Conservation (phyloP, 2,113 vertebrate species). For the Poicephalus gulielmi region DNA sequence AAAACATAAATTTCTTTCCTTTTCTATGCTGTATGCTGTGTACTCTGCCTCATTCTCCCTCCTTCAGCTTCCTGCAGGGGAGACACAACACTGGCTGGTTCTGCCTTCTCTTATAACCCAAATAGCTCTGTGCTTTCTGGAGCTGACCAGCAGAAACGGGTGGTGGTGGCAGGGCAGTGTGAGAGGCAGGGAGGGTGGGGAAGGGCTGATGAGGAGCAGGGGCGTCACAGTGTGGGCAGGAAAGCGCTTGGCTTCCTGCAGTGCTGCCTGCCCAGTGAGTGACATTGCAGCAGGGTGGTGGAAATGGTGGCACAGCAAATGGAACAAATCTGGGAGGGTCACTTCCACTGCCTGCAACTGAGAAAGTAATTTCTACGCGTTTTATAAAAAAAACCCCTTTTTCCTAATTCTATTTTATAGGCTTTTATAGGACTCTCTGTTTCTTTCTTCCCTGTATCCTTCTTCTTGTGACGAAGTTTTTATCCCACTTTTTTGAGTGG, state of each 20-base stretch:
- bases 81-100: rapidly evolving
- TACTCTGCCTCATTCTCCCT: neutral
- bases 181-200: neutral
- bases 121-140: neutral
- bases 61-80: neutral
- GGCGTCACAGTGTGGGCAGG: neutral
- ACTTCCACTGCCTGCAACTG: neutral
- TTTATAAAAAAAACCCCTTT: neutral
- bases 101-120: neutral
- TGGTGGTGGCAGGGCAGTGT: neutral
- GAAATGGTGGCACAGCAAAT: neutral
- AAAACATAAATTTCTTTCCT: neutral
- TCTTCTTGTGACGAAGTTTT: neutral
- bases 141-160: neutral
- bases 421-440: neutral
- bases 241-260: neutral
- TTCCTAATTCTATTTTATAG: neutral
- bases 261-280: neutral
- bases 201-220: neutral
- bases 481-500: neutral
- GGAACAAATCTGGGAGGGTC: neutral
- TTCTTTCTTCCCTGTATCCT: neutral
- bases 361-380: neutral
- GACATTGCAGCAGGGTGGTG: neutral
- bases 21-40: neutral